Evolutionary conservation across 2,113 vertebrate species (phyloP).

Genomic region (Cyphomyrus plagiostoma): DNA sequence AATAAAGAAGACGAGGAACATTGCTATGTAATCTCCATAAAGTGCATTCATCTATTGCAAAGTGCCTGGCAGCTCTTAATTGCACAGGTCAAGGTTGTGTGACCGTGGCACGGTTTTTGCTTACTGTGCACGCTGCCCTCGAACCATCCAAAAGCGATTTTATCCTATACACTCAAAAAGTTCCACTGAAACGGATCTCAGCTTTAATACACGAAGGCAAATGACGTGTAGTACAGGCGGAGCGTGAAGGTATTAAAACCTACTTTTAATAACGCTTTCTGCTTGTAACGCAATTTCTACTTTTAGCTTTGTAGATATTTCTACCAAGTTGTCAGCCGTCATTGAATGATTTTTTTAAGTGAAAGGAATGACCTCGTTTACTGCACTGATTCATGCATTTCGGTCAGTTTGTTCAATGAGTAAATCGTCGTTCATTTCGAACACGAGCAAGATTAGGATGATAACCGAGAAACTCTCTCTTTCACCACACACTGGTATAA

Average conservation of each 20-base stretch:
- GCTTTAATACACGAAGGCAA: constrained; percentile 5
- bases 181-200: constrained; percentile 22
- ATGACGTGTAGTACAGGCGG: constrained; percentile 26
- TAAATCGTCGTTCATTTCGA: neutral
- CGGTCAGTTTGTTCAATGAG: neutral
- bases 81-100: constrained; percentile 24
- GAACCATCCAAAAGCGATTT: constrained; percentile 32
- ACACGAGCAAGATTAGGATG: neutral
- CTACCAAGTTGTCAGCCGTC: neutral
- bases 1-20: neutral
- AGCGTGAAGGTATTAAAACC: constrained; percentile 9
- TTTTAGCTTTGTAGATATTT: neutral
- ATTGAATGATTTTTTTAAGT: neutral
- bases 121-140: constrained; percentile 35
- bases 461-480: neutral
- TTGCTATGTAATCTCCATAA: constrained; percentile 19
- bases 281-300: neutral
- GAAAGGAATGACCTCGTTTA: neutral
- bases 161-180: constrained; percentile 37
- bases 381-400: neutral
- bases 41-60: constrained; percentile 35
- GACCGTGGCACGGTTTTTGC: constrained; percentile 34
- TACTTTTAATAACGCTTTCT: neutral
- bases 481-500: neutral
- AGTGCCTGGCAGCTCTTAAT: constrained; percentile 27